phyloP scores from a whole-genome alignment of 2,888 invertebrate genomes.

The Microchrysa polita region DNA sequence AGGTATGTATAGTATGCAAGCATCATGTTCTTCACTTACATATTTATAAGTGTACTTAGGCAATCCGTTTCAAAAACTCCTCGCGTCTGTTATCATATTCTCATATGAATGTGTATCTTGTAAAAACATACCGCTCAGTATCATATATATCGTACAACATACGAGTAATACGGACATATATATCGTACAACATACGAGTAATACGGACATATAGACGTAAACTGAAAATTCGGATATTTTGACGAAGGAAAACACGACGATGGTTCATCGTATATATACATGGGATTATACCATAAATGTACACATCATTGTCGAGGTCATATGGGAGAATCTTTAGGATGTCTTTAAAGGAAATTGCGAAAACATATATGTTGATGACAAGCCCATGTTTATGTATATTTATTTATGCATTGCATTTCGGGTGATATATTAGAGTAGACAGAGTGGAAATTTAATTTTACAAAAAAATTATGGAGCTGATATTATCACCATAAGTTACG shows the following conservation, averaged over 20 bases:
- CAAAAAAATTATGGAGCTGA: not conserved
- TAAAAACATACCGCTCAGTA: too few relatives aligned
- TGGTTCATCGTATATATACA: constrained; percentile 19
- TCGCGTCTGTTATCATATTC: too few relatives aligned
- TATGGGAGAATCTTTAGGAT: constrained; percentile 27
- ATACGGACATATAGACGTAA: not conserved
- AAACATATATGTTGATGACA: constrained; percentile 21
- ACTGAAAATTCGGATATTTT: not conserved
- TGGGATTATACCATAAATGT: not conserved
- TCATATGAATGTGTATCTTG: too few relatives aligned
- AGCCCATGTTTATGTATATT: constrained; percentile 17
- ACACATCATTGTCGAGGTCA: constrained; percentile 39
- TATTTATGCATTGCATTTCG: too few relatives aligned
- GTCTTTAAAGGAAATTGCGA: constrained; percentile 35
- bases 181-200: not conserved
- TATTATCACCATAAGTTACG: too few relatives aligned
- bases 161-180: too few relatives aligned
- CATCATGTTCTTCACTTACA: constrained; percentile 8
- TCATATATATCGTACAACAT: too few relatives aligned
- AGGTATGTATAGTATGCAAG: constrained; percentile 68
- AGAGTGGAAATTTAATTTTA: constrained; percentile 18
- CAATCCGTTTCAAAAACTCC: constrained; percentile 16
- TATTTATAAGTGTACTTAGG: constrained; percentile 12
- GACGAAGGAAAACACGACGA: not conserved
- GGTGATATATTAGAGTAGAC: constrained; percentile 22